A percentile compares a stretch with the other conserved stretches of the same genome.
Conservation (phyloP, 1,140 invertebrate genomes). For the Ooceraea biroi region DNA sequence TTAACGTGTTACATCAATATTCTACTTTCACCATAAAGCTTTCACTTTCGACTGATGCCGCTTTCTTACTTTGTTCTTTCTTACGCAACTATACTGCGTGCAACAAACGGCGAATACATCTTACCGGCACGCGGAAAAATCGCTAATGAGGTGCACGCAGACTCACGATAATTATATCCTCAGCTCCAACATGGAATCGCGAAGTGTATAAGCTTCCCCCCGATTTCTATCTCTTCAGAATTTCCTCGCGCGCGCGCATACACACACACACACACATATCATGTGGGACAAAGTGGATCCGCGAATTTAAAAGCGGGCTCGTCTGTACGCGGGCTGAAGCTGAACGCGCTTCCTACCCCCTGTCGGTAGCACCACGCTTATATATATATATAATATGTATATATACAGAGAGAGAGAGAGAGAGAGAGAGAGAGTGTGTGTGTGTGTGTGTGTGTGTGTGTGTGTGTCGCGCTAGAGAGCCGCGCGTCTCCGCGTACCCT, state of each 20-base stretch:
- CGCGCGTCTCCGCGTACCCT: slow-evolving; percentile 25
- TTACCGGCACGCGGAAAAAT: neutral
- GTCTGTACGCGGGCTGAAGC: neutral
- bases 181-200: neutral
- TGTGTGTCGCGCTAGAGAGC: neutral
- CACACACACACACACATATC: too few relatives aligned
- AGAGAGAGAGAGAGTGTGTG: too few relatives aligned
- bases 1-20: too few relatives aligned
- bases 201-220: neutral
- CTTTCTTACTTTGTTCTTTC: too few relatives aligned
- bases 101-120: neutral
- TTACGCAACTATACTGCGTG: neutral
- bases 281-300: slow-evolving; percentile 24
- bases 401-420: too few relatives aligned
- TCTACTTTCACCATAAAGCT: too few relatives aligned
- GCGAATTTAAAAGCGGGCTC: slow-evolving; percentile 33
- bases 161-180: slow-evolving; percentile 14
- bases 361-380: neutral
- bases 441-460: too few relatives aligned
- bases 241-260: neutral
- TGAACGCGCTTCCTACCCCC: neutral
- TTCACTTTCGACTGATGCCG: too few relatives aligned
- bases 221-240: slow-evolving; percentile 24
- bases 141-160: neutral
- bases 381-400: too few relatives aligned